Base-by-base conservation (phyloP, 2,797 vertebrate species). In the Sarcoramphus papa region DNA sequence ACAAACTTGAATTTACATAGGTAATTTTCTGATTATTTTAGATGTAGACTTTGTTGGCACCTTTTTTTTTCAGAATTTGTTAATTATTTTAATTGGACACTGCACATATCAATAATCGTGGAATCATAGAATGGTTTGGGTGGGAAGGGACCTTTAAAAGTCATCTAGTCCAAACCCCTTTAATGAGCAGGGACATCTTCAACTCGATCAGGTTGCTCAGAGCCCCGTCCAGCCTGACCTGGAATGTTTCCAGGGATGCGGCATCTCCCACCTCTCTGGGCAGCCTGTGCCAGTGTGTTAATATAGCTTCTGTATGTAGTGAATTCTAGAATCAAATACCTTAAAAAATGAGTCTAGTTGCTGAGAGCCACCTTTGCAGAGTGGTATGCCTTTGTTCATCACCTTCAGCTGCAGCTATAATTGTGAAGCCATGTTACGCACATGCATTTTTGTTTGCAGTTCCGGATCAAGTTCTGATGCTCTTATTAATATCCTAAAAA, bases 191-290 rank as follows among this genome's bases (percentile, higher is more conserved):
- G 12, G 60, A 33, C 20, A 30, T 0, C 6, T 88, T 0, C 33
- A n/a, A 18, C 35, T 0, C 0, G 2, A 45, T 5, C 65, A 82
- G 22, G 33, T 0, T 72, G 40, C 5, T 54, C 43, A 65, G 25
- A 67, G 12, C 63, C 30, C 25, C 0, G 0, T 62, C 30, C 37
- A 62, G 0, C 30, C 83, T 31, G 63, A 1, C 27, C 53, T 48
- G 11, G 48, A 28, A 9, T 77, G 54, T 18, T 53, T 2, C 33
- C 43, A 72, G 21, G 63, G 23, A 53, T 68, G 79, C n/a, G 9
- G 8, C 43, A 24, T 14, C 31, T 7, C 4, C 50, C 50, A 21
- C 31, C 45, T 45, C 37, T 57, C 53, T 63, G n/a, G 10, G 19
- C 2, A 74, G 0, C 5, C 51, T 31, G 0, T 20, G 6, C 24